Evolutionary conservation across 2,797 vertebrate species (phyloP), one percentile per base, ranked within the genome.

Genomic region (Chelidonichthys spinosus): DNA sequence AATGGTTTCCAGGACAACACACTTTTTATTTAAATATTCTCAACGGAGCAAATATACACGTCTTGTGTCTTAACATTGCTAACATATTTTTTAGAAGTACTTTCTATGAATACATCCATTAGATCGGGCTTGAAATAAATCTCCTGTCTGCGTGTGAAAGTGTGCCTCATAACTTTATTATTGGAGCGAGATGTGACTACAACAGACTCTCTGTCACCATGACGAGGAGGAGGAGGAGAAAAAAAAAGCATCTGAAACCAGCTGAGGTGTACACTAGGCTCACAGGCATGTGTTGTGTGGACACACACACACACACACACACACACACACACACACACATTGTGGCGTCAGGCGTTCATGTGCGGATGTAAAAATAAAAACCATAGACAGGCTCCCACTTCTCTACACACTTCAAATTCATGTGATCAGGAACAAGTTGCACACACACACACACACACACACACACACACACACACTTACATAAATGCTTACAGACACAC

Each of bases 341-440:
- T 0, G 25, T 71, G 82, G 82, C 63, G 58, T 86, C 83, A 65
- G 81, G 49, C 43, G 25, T 81, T 78, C 49, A 42, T 74, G 77
- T 67, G 64, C 14, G 63, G 58, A 79, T 80, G 77, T 90, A 90
- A 91, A 92, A 90, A 91, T 90, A 92, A 90, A 82, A 86, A 81
- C 72, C 76, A 65, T 39, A 69, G 70, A 76, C 74, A 2, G 60
- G 68, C 81, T 74, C 62, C 47, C 47, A 63, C 79, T 81, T 79
- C 64, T 67, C 53, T 10, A 61, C 64, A 59, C 62, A 54, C 75
- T 74, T 65, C 8, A 71, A 46, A 65, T 78, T 86, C 82, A 86
- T 62, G 50, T 72, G 79, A 75, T 35, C 64, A n/a, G 65, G 62
- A 77, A 63, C 77, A 80, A 18, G 56, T 63, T 67, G 47, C 43